Evolutionary conservation across 2,797 vertebrate species (phyloP).

Genomic region (Coluber constrictor): DNA sequence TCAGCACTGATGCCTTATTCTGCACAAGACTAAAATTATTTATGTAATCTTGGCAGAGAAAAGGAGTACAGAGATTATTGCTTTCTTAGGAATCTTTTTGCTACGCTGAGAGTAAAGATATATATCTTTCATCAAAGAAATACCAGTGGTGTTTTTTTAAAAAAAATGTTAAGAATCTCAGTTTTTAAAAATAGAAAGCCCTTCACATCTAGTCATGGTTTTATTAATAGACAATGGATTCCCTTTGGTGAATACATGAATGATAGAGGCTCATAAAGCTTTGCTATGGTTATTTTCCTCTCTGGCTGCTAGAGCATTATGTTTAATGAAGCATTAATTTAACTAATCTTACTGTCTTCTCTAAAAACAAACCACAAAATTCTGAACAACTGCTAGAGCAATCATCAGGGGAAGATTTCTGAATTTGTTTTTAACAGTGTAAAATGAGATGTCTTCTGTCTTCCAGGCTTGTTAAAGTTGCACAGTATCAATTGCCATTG

Average conservation of each 20-base stretch:
- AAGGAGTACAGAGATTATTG: slow-evolving; percentile 44
- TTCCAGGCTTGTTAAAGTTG: slow-evolving; percentile 56
- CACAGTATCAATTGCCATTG: slow-evolving; percentile 61
- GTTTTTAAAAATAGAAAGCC: slow-evolving; percentile 60
- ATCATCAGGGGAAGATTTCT: not conserved
- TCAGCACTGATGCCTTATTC: slow-evolving; percentile 64
- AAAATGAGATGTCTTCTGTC: slow-evolving; percentile 51
- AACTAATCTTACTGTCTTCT: slow-evolving; percentile 21
- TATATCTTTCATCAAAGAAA: slow-evolving; percentile 61
- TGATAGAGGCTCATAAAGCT: not conserved
- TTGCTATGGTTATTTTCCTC: slow-evolving; percentile 17
- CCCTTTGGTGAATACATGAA: slow-evolving; percentile 36
- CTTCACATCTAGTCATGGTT: slow-evolving; percentile 15
- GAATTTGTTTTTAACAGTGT: slow-evolving; percentile 46
- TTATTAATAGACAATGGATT: slow-evolving; percentile 59
- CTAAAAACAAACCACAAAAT: not conserved
- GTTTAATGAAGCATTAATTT: slow-evolving; percentile 10
- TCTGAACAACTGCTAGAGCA: not conserved
- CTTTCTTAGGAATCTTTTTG: slow-evolving; percentile 56
- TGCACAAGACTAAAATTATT: slow-evolving; percentile 61
- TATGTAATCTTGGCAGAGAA: slow-evolving; percentile 36
- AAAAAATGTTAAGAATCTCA: slow-evolving; percentile 49
- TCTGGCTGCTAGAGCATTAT: slow-evolving; percentile 20
- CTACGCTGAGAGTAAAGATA: slow-evolving; percentile 49
- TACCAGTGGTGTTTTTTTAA: slow-evolving; percentile 51